These are phyloP conservation scores for Chloromyia formosa DNA, from an alignment of 2,888 invertebrate species.

Conservation along the genomic window DNA sequence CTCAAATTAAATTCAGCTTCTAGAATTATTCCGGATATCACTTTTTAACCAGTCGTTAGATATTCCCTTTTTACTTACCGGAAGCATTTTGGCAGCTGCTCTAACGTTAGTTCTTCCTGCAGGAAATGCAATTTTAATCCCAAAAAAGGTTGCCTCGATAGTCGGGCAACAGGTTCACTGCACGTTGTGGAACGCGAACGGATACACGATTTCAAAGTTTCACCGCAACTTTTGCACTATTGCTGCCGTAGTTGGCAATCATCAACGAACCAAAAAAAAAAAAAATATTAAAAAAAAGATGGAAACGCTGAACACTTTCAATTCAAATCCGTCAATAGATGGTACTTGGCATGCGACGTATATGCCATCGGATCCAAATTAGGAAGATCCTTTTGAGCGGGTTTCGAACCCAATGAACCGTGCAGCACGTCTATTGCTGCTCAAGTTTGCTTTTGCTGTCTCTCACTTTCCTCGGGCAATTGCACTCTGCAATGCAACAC, in stretches of 20 bases:
- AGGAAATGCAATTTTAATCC: constrained; percentile 30
- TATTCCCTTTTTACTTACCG: constrained; percentile 39
- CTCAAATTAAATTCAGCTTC: no score
- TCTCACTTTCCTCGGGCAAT: constrained; percentile 1
- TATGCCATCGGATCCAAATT: constrained; percentile 31
- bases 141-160: constrained; percentile 13
- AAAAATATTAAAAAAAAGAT: no score
- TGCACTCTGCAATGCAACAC: neutral
- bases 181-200: constrained; percentile 14
- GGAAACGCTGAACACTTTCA: no score
- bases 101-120: constrained; percentile 24
- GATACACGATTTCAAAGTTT: constrained; percentile 6
- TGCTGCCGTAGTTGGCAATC: neutral
- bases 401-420: neutral
- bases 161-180: neutral
- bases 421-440: neutral
- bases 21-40: no score
- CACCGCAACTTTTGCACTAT: neutral
- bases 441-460: neutral
- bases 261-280: neutral
- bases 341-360: neutral
- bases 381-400: constrained; percentile 25
- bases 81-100: constrained; percentile 42
- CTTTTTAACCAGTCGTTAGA: no score
- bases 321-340: neutral